These are phyloP conservation scores for Maccullochella peelii DNA, from an alignment of 2,113 vertebrate genomes.

Conservation along the genomic window DNA sequence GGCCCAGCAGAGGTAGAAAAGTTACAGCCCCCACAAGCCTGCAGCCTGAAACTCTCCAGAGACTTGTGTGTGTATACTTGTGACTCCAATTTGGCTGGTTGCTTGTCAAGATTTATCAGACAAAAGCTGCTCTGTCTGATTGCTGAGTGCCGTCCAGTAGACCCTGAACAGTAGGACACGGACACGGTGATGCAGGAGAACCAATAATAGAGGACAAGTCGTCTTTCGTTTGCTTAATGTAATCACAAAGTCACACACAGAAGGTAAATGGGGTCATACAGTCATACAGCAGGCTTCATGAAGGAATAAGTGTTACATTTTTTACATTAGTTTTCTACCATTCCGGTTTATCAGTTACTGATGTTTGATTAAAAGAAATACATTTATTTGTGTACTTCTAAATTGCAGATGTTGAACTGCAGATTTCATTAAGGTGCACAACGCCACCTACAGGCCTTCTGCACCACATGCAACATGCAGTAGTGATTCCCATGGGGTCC, in stretches of 20 bases:
- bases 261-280: not conserved
- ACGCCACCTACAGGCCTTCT: constrained; percentile 32
- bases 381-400: not conserved
- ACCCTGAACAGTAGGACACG: constrained; percentile 33
- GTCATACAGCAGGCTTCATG: not conserved
- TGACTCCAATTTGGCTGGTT: constrained; percentile 77
- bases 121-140: constrained; percentile 69
- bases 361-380: not conserved
- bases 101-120: constrained; percentile 55
- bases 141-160: constrained; percentile 34
- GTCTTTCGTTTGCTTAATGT: constrained; percentile 71
- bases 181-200: constrained; percentile 23
- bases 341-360: not conserved
- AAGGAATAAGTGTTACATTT: not conserved
- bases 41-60: constrained; percentile 31
- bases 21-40: constrained; percentile 7
- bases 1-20: constrained; percentile 16
- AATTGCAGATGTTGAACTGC: not conserved
- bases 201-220: constrained; percentile 69
- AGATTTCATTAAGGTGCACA: not conserved
- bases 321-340: not conserved
- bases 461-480: not conserved
- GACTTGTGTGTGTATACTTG: constrained; percentile 49
- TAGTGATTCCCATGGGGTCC: too few relatives aligned
- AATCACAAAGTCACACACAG: constrained; percentile 56